Percentiles rank a stretch among this genome's conserved stretches.
phyloP scores from a whole-genome alignment of 2,888 invertebrate species.

The Drosophila rellima region DNA sequence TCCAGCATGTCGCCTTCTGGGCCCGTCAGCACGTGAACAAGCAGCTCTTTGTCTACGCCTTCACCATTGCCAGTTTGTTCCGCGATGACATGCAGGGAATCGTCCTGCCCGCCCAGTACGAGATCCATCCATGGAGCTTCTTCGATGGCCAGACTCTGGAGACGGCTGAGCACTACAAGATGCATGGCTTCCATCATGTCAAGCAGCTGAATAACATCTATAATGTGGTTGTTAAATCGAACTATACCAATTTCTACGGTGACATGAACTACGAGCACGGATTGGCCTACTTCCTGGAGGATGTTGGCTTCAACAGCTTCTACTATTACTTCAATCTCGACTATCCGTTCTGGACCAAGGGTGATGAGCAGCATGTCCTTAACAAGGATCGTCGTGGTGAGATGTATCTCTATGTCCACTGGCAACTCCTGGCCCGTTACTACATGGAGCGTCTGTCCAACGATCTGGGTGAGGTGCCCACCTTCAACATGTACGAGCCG shows the following conservation, averaged over 20 bases:
- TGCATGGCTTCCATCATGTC: constrained; percentile 87
- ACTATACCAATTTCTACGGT: constrained; percentile 89
- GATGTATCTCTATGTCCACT: constrained; percentile 86
- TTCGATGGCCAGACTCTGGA: constrained; percentile 88
- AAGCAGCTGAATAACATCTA: constrained; percentile 86
- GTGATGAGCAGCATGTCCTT: constrained; percentile 83
- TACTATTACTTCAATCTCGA: constrained; percentile 90
- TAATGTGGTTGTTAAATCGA: constrained; percentile 88
- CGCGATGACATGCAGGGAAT: constrained; percentile 87
- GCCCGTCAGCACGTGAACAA: constrained; percentile 89
- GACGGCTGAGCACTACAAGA: constrained; percentile 86
- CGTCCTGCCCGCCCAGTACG: constrained; percentile 89
- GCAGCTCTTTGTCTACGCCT: constrained; percentile 88
- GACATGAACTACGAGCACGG: constrained; percentile 88
- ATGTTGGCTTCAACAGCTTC: constrained; percentile 91
- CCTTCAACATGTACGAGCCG: constrained; percentile 87
- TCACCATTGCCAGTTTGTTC: constrained; percentile 88
- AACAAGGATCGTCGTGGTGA: constrained; percentile 85
- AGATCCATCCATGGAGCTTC: constrained; percentile 89
- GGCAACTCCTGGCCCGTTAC: constrained; percentile 86
- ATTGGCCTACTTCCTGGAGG: constrained; percentile 91
- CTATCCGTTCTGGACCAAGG: constrained; percentile 90
- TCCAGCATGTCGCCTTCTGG: constrained; percentile 90
- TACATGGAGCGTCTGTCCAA: constrained; percentile 89
- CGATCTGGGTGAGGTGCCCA: constrained; percentile 89